Conservation (phyloP, 1,140 invertebrate species). For the Cotesia chilonis region DNA sequence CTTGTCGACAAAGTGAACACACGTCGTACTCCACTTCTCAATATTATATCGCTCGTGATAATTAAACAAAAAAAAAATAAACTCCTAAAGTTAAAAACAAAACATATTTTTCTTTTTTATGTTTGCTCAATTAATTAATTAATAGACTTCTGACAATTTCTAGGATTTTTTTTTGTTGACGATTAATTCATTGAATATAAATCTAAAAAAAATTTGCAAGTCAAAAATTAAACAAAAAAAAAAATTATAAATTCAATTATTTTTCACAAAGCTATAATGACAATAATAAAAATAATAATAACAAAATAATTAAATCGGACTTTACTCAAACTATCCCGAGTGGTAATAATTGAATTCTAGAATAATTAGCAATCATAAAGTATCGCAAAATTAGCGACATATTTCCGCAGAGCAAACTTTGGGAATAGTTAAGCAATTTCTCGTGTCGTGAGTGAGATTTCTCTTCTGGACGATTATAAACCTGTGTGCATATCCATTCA, state of each 20-base stretch:
- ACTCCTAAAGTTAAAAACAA: background rate
- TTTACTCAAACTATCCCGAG: conserved; percentile 10
- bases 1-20: conserved; percentile 18
- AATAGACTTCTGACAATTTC: no score
- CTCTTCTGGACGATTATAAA: conserved; percentile 25
- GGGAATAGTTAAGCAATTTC: conserved; percentile 30
- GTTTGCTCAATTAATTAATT: no score
- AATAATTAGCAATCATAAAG: conserved; percentile 30
- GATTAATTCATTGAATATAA: no score
- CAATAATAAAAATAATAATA: background rate
- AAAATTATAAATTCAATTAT: no score
- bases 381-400: conserved; percentile 13
- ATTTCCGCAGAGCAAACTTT: conserved; percentile 28
- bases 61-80: conserved; percentile 3
- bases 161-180: no score
- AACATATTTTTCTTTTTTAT: no score
- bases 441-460: conserved; percentile 32
- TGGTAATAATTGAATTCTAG: conserved; percentile 30
- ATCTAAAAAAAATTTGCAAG: no score
- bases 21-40: conserved; percentile 10
- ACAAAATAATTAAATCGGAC: background rate
- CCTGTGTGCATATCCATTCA: conserved; percentile 33
- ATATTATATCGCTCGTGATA: conserved; percentile 14
- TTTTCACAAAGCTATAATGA: no score
- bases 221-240: no score